Evolutionary conservation across 2,113 vertebrate genomes (phyloP).

Genomic region (Colinus virginianus): DNA sequence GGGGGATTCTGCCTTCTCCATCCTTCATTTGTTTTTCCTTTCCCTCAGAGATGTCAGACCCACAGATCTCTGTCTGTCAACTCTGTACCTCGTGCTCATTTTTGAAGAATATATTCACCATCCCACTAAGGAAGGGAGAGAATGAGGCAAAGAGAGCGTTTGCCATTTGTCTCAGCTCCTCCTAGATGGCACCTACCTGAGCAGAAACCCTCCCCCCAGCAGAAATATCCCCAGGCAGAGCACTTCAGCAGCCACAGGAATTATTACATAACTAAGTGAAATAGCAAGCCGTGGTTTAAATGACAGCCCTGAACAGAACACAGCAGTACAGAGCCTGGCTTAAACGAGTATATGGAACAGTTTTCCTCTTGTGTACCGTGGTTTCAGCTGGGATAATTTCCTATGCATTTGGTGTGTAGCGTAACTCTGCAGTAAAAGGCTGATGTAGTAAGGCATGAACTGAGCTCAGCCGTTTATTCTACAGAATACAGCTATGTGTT

Average conservation of each 20-base stretch:
- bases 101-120: background rate
- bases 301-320: background rate
- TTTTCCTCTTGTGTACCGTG: background rate
- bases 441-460: background rate
- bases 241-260: rapidly evolving
- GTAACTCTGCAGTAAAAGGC: background rate
- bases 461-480: rapidly evolving
- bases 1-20: background rate
- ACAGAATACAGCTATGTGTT: background rate
- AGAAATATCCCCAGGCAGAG: background rate
- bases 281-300: background rate
- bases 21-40: background rate
- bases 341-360: background rate
- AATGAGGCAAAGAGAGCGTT: background rate
- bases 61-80: rapidly evolving
- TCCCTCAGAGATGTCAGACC: background rate
- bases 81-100: background rate
- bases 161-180: background rate
- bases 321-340: too few species aligned
- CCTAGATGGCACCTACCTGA: rapidly evolving
- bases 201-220: background rate
- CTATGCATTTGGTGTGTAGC: background rate
- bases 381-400: background rate
- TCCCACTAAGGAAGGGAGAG: background rate
- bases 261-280: background rate